These are phyloP conservation scores for Dendrolimus houi DNA, from an alignment of 2,888 invertebrate species.

Conservation along the genomic window DNA sequence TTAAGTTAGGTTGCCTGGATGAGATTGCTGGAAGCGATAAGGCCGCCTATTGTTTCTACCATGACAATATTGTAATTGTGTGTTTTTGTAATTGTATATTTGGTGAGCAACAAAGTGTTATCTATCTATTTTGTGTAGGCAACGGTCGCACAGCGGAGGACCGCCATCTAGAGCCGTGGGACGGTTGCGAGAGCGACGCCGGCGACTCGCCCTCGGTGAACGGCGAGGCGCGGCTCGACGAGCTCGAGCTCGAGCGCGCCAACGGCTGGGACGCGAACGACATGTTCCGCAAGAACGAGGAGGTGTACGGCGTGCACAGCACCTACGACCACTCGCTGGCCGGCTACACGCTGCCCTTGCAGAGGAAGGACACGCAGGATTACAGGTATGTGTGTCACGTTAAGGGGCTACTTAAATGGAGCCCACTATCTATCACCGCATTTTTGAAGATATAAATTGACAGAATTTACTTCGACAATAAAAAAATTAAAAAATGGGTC, in stretches of 20 bases:
- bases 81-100: no score
- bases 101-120: no score
- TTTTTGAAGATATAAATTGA: no score
- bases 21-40: no score
- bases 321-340: slow-evolving; percentile 93
- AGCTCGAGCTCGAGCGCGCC: slow-evolving; percentile 83
- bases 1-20: no score
- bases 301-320: slow-evolving; percentile 92
- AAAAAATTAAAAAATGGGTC: no score
- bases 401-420: no score
- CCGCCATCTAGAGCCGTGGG: slow-evolving; percentile 94
- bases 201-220: slow-evolving; percentile 70
- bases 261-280: slow-evolving; percentile 98
- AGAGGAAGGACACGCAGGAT: slow-evolving; percentile 90
- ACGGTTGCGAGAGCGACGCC: slow-evolving; percentile 74
- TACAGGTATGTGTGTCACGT: slow-evolving; percentile 72
- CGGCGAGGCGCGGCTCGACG: slow-evolving; percentile 79
- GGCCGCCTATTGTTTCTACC: no score
- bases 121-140: slow-evolving; percentile 34
- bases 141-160: slow-evolving; percentile 74
- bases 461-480: no score
- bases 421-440: no score
- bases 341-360: slow-evolving; percentile 94
- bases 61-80: no score
- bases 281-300: slow-evolving; percentile 96